A percentile compares a stretch with the other conserved stretches of the same genome.
Evolutionary conservation across 2,888 invertebrate genomes (phyloP).

Genomic region (Polymixis lichenea): DNA sequence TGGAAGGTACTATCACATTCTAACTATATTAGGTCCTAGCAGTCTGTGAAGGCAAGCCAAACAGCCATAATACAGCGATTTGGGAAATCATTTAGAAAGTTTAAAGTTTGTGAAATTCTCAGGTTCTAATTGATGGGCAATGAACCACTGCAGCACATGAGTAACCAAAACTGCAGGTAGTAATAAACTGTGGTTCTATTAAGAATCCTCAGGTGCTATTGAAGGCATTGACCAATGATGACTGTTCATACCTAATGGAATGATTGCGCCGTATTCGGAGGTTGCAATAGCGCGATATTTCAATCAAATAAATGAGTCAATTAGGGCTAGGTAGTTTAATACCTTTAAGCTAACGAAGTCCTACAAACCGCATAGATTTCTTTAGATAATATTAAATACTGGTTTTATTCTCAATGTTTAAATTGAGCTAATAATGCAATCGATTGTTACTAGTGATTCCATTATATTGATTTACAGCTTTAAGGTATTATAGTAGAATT

Average conservation of each 20-base stretch:
- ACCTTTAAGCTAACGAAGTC: background rate
- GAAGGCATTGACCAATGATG: constrained; percentile 9
- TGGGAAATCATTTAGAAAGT: background rate
- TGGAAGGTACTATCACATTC: background rate
- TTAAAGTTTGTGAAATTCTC: background rate
- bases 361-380: background rate
- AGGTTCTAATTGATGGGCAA: background rate
- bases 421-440: background rate
- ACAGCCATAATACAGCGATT: background rate
- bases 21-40: background rate
- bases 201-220: background rate
- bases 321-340: background rate
- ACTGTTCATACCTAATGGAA: constrained; percentile 14
- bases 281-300: constrained; percentile 4
- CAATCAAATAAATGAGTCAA: constrained; percentile 7
- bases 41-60: background rate
- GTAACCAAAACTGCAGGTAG: no score
- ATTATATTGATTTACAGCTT: background rate
- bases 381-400: background rate
- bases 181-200: background rate
- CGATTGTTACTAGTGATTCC: background rate
- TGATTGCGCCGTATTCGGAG: constrained; percentile 7
- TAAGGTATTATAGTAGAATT: background rate
- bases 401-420: background rate
- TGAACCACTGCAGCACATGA: background rate